Percentiles rank a stretch among this genome's conserved stretches.
These are phyloP conservation scores for Harmothoe impar DNA, from an alignment of 2,888 invertebrate species.

Conservation along the genomic window DNA sequence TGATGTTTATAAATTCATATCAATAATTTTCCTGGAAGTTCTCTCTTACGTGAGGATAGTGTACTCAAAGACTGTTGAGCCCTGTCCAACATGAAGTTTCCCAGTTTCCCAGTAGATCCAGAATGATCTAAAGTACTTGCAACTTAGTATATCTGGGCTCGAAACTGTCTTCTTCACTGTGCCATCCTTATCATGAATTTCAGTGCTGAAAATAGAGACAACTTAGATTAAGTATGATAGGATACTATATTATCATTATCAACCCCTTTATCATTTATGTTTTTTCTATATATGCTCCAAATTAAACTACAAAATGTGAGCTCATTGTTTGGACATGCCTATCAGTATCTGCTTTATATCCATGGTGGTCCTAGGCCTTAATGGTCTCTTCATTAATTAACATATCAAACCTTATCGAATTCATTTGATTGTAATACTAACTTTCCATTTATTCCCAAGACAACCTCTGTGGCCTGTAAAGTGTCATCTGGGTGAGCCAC, in stretches of 20 bases:
- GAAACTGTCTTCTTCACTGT: background rate
- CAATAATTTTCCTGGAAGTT: no score
- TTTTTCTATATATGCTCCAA: no score
- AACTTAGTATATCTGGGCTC: constrained; percentile 19
- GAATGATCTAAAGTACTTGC: background rate
- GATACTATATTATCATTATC: no score
- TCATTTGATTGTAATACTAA: background rate
- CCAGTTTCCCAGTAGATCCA: constrained; percentile 24
- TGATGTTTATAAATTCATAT: no score
- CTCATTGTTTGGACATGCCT: no score
- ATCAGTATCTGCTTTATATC: no score
- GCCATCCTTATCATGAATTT: background rate
- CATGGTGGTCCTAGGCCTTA: no score
- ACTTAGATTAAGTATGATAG: no score
- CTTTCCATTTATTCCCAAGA: constrained; percentile 12
- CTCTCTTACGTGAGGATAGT: background rate
- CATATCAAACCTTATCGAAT: no score
- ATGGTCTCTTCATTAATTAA: no score
- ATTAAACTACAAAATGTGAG: no score
- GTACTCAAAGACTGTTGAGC: background rate
- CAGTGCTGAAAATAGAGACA: background rate
- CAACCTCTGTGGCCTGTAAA: background rate
- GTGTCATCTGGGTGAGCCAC: constrained; percentile 17
- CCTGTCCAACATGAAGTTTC: background rate
- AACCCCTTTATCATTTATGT: no score